Percentiles rank a stretch among this genome's conserved stretches.
phyloP scores from a whole-genome alignment of 2,113 vertebrate species.

The Mesitornis unicolor region DNA sequence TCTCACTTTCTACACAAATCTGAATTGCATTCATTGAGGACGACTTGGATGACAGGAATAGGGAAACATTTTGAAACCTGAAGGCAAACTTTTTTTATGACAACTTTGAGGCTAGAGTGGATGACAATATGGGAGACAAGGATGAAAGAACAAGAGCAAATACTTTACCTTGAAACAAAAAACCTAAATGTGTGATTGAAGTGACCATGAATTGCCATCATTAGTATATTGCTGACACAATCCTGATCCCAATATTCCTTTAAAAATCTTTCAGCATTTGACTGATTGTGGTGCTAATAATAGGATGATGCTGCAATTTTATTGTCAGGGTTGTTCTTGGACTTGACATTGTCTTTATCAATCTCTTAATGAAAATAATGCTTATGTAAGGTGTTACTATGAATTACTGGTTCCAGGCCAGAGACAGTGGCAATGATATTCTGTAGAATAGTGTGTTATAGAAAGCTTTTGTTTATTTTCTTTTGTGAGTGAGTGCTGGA shows the following conservation, averaged over 20 bases:
- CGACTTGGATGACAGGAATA: neutral
- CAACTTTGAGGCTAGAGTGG: neutral
- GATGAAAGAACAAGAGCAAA: neutral
- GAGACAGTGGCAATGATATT: neutral
- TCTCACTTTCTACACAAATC: neutral
- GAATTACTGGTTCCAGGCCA: constrained; percentile 30
- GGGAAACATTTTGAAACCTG: neutral
- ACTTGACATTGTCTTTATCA: constrained; percentile 56
- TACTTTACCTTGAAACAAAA: constrained; percentile 5
- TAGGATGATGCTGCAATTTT: constrained; percentile 56
- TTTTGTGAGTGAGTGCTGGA: neutral
- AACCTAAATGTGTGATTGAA: neutral
- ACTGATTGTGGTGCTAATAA: constrained; percentile 65
- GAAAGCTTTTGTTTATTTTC: neutral
- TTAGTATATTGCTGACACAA: constrained; percentile 40
- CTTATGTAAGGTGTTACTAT: constrained; percentile 36
- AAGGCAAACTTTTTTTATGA: neutral
- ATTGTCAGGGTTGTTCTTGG: constrained; percentile 57
- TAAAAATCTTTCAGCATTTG: constrained; percentile 57
- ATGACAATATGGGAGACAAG: neutral
- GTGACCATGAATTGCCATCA: constrained; percentile 41
- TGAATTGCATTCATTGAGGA: neutral
- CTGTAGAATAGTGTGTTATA: neutral
- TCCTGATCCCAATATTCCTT: constrained; percentile 40
- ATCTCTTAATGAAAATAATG: constrained; percentile 61